These are phyloP conservation scores for Edolisoma coerulescens DNA, from an alignment of 2,113 vertebrate species.

Conservation along the genomic window DNA sequence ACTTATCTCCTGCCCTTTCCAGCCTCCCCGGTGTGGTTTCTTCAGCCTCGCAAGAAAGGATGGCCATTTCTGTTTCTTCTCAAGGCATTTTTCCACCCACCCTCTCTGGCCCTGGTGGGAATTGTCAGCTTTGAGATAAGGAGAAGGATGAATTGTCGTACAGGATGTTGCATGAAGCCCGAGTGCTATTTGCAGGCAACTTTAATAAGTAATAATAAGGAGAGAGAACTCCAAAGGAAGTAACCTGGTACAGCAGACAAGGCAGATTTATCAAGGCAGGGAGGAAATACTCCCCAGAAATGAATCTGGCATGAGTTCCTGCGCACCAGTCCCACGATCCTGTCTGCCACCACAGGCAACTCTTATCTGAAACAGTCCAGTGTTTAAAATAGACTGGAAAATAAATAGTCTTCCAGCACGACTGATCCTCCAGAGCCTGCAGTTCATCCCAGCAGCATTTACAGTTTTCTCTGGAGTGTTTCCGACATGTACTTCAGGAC, in stretches of 20 bases:
- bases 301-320: slow-evolving; percentile 73
- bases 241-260: slow-evolving; percentile 72
- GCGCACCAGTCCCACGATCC: slow-evolving; percentile 74
- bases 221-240: slow-evolving; percentile 68
- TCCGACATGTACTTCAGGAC: slow-evolving; percentile 67
- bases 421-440: slow-evolving; percentile 69
- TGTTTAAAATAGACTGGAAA: slow-evolving; percentile 77
- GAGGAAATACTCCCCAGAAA: slow-evolving; percentile 76
- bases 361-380: slow-evolving; percentile 76
- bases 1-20: neutral
- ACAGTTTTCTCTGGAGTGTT: slow-evolving; percentile 72
- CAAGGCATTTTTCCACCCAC: slow-evolving; percentile 67
- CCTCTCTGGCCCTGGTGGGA: slow-evolving; percentile 64
- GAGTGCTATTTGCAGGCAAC: slow-evolving; percentile 65
- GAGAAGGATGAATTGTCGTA: slow-evolving; percentile 65
- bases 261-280: slow-evolving; percentile 69
- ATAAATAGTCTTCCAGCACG: slow-evolving; percentile 68
- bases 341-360: slow-evolving; percentile 72
- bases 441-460: slow-evolving; percentile 73
- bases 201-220: slow-evolving; percentile 73
- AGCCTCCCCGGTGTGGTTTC: neutral
- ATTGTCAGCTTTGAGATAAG: slow-evolving; percentile 71
- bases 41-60: neutral
- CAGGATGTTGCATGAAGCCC: slow-evolving; percentile 71
- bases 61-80: slow-evolving; percentile 69